A percentile compares a stretch with the other conserved stretches of the same genome.
These are phyloP conservation scores for Neomonachus schauinslandi DNA, from an alignment of 2,113 vertebrate genomes.

Conservation along the genomic window DNA sequence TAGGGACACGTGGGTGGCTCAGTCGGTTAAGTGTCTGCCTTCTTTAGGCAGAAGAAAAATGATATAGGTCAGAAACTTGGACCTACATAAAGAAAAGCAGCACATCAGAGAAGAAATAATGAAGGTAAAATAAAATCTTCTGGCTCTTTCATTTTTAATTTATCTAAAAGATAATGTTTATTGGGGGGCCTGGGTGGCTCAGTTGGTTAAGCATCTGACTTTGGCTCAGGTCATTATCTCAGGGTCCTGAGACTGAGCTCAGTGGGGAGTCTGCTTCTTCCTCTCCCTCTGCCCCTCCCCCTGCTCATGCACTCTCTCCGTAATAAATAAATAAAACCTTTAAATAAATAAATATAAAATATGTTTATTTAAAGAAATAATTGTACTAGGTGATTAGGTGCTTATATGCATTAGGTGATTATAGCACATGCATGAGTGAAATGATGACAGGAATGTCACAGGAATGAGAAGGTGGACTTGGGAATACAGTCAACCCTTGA, in stretches of 20 bases:
- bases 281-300: too few species aligned
- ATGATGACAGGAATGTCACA: neutral
- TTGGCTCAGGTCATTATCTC: too few species aligned
- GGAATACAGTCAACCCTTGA: neutral
- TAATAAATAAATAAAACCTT: too few species aligned
- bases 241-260: too few species aligned
- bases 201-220: too few species aligned
- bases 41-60: constrained; percentile 1
- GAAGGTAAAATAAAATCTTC: neutral
- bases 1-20: too few species aligned
- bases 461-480: neutral
- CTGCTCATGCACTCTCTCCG: too few species aligned
- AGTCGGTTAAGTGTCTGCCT: too few species aligned
- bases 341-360: too few species aligned
- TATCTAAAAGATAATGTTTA: neutral
- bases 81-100: neutral
- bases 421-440: neutral
- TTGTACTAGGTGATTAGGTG: neutral
- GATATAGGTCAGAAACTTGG: neutral
- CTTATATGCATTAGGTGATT: neutral
- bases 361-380: neutral
- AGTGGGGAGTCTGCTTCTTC: too few species aligned
- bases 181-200: too few species aligned
- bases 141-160: neutral
- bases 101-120: neutral